These are phyloP conservation scores for Protomyctophum bolini DNA, from an alignment of 2,113 vertebrate species.

Conservation along the genomic window DNA sequence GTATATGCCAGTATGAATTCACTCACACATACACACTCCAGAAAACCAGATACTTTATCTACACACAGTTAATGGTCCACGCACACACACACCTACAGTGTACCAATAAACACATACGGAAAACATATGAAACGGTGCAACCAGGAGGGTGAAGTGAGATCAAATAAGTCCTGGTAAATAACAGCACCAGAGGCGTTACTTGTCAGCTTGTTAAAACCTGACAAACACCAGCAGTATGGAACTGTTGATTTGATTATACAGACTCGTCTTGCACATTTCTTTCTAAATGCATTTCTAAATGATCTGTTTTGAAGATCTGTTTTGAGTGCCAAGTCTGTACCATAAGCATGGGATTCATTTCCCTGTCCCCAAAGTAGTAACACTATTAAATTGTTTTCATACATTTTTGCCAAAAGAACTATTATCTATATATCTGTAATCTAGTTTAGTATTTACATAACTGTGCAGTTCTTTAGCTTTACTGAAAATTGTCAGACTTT, in stretches of 20 bases:
- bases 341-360: too few relatives aligned
- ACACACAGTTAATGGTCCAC: slow-evolving; percentile 7
- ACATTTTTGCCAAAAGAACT: too few relatives aligned
- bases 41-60: slow-evolving; percentile 8
- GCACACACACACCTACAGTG: slow-evolving; percentile 28
- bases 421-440: background rate
- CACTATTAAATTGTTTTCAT: background rate
- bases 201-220: background rate
- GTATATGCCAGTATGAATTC: background rate
- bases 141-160: slow-evolving; percentile 20
- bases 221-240: background rate
- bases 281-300: background rate
- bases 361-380: too few relatives aligned
- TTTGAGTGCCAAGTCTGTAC: too few relatives aligned
- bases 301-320: background rate
- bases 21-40: too few relatives aligned
- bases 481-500: background rate
- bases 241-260: background rate
- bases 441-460: too few relatives aligned
- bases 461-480: background rate
- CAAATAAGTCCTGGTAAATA: too few relatives aligned
- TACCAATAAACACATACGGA: slow-evolving; percentile 24
- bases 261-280: background rate
- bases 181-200: background rate
- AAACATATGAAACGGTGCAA: slow-evolving; percentile 80